Evolutionary conservation across 2,113 vertebrate species (phyloP).

Genomic region (Oceanodroma tethys): DNA sequence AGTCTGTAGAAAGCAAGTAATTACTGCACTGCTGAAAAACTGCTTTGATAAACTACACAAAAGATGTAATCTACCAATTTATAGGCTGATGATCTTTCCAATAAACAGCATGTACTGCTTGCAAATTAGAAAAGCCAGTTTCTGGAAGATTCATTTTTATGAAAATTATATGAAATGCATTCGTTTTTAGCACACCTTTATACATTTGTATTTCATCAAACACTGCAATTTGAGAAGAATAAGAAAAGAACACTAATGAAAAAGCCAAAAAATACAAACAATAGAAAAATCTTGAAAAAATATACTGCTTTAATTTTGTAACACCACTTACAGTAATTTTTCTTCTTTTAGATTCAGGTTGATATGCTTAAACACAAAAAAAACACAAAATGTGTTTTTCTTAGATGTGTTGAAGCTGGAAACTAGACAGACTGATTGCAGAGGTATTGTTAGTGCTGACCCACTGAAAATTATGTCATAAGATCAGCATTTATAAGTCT

Average conservation of each 20-base stretch:
- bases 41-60: not conserved
- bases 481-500: constrained; percentile 10
- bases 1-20: not conserved
- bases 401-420: constrained; percentile 15
- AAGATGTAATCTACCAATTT: constrained; percentile 2
- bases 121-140: not conserved
- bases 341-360: constrained; percentile 18
- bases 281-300: not conserved
- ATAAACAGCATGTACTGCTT: not conserved
- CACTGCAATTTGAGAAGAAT: not conserved
- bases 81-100: not conserved
- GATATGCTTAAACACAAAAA: too few relatives aligned
- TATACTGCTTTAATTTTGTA: not conserved
- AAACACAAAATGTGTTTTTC: constrained; percentile 23
- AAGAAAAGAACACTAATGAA: not conserved
- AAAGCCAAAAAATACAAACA: not conserved
- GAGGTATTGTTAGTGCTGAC: not conserved
- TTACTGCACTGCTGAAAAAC: not conserved
- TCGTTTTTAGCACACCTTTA: not conserved
- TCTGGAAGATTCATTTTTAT: not conserved
- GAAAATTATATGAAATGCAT: not conserved
- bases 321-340: not conserved
- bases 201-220: not conserved
- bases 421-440: not conserved
- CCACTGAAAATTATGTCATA: constrained; percentile 30